These are phyloP conservation scores for Planococcus citri DNA, from an alignment of 1,140 invertebrate genomes.

Conservation along the genomic window DNA sequence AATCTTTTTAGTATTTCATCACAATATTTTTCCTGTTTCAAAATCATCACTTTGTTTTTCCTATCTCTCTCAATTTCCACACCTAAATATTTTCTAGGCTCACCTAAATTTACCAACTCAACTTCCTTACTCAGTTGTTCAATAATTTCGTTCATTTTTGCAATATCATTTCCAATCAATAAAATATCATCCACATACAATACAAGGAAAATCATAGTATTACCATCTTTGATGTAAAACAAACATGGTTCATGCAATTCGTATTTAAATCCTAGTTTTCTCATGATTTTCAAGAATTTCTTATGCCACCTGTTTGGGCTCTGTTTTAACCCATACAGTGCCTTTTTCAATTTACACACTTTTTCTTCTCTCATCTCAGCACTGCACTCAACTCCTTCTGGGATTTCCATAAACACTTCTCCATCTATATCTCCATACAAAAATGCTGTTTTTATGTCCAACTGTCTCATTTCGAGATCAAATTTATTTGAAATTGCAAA, in stretches of 20 bases:
- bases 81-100: constrained; percentile 29
- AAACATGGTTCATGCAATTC: background rate
- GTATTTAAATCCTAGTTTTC: background rate
- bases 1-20: constrained; percentile 33
- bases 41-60: constrained; percentile 19
- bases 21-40: constrained; percentile 35
- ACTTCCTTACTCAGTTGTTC: constrained; percentile 29
- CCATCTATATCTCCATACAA: constrained; percentile 33
- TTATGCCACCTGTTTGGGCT: constrained; percentile 31
- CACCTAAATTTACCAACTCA: constrained; percentile 32
- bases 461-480: constrained; percentile 28
- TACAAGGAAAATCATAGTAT: constrained; percentile 27
- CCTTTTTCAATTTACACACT: constrained; percentile 30
- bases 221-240: background rate
- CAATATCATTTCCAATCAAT: constrained; percentile 24
- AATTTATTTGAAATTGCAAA: constrained; percentile 31
- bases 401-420: constrained; percentile 33
- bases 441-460: constrained; percentile 35
- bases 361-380: constrained; percentile 24
- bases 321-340: constrained; percentile 32
- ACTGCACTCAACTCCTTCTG: constrained; percentile 30
- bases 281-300: constrained; percentile 26
- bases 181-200: constrained; percentile 30
- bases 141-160: constrained; percentile 27
- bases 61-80: background rate